Evolutionary conservation across 2,797 vertebrate species (phyloP), one percentile per base, ranked within the genome.

Genomic region (Sternarchorhynchus goeldii): DNA sequence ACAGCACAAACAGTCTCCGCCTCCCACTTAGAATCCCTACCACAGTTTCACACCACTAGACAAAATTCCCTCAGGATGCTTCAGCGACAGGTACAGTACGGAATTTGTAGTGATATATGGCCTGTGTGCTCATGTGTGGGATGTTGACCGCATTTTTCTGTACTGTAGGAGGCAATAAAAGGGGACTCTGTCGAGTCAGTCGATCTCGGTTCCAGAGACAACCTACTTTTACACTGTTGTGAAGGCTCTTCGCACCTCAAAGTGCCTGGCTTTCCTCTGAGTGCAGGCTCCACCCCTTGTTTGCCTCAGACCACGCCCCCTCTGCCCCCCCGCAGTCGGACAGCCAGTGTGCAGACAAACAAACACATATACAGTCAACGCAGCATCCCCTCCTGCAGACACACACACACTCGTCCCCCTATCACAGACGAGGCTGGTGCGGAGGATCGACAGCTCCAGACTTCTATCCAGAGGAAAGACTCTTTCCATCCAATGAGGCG

Each of bases 391-490:
- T 34, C 87, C 4, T 0, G 67, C 60, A 62, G 87, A 55, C 86
- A 55, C 36, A 31, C 45, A 31, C 83, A 64, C 4, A 12, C 60
- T 45, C 12, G 67, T n/a, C 73, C 12, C 6, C 50, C 17, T 14
- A 72, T 76, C 36, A 65, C 70, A 1, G 94, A 96, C 70, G 89
- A 86, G 0, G 77, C 94, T 0, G 96, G 97, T 0, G 92, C 94
- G 85, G 95, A 96, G 84, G 94, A 96, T 80, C 85, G 91, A 36
- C 91, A 91, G 36, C 95, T 95, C 84, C 94, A 92, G 89, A 93
- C 92, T 86, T 88, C 90, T 0, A 91, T 86, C 80, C 84, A 84
- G 80, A 32, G 74, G 76, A 70, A 92, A 91, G 92, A 70, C 66
- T 78, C 86, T 59, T 85, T 87, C 0, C 76, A 5, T 6, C 82